A percentile compares a stretch with the other conserved stretches of the same genome.
Evolutionary conservation across 2,113 vertebrate genomes (phyloP).

Genomic region (Cynoglossus semilaevis): DNA sequence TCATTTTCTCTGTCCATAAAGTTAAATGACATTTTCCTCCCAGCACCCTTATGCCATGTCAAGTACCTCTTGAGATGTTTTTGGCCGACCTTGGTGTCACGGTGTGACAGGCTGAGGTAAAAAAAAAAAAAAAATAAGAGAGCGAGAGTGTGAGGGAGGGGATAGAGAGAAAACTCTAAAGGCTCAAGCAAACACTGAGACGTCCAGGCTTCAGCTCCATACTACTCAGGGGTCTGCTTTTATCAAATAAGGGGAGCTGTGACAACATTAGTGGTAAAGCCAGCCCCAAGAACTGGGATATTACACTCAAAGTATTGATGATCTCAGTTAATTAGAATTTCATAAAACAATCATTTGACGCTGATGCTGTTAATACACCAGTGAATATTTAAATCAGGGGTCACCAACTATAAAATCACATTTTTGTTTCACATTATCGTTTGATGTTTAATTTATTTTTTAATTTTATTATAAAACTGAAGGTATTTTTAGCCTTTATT

Average conservation of each 20-base stretch:
- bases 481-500: no score
- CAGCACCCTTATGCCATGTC: constrained; percentile 54
- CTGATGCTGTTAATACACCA: no score
- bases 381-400: no score
- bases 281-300: constrained; percentile 30
- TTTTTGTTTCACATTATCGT: no score
- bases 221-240: constrained; percentile 31
- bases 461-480: no score
- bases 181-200: constrained; percentile 60
- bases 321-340: constrained; percentile 31
- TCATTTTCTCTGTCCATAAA: constrained; percentile 71
- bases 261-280: constrained; percentile 40
- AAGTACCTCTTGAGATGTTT: constrained; percentile 61
- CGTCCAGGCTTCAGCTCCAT: constrained; percentile 40
- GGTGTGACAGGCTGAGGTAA: constrained; percentile 46
- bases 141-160: no score
- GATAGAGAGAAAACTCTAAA: constrained; percentile 49
- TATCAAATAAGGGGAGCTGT: constrained; percentile 37
- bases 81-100: constrained; percentile 61
- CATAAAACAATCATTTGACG: constrained; percentile 6
- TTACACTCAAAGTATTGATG: constrained; percentile 40
- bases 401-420: no score
- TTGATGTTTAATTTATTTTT: no score
- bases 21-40: constrained; percentile 75
- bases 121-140: no score